phyloP scores from a whole-genome alignment of 2,888 invertebrate genomes.

The Tupiocoris notatus region DNA sequence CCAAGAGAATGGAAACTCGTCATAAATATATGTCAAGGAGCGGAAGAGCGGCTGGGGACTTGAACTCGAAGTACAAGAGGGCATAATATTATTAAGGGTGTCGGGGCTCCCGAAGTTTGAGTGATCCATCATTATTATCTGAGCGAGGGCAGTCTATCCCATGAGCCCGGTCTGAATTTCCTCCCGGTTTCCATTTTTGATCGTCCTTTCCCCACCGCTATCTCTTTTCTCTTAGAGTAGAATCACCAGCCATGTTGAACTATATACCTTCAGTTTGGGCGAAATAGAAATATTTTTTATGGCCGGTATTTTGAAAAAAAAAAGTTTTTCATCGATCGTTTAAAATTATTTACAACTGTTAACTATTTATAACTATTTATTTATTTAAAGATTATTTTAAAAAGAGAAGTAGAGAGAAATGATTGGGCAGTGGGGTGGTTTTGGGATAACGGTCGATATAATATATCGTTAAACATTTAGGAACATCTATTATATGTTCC shows the following conservation, averaged over 20 bases:
- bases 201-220: background rate
- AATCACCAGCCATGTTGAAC: conserved; percentile 43
- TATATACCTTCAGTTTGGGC: no score
- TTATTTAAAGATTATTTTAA: no score
- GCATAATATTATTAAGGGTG: conserved; percentile 49
- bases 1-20: conserved; percentile 22
- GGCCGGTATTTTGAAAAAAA: no score
- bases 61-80: conserved; percentile 44
- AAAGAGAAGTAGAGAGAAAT: no score
- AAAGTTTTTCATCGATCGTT: no score
- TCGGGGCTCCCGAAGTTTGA: conserved; percentile 46
- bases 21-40: conserved; percentile 44
- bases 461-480: no score
- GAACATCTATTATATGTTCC: no score
- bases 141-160: conserved; percentile 42
- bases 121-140: conserved; percentile 50
- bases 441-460: no score
- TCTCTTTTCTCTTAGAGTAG: background rate
- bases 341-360: no score
- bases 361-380: no score
- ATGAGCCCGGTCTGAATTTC: background rate
- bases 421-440: no score
- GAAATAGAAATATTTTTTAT: no score
- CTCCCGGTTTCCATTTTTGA: background rate
- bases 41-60: conserved; percentile 24